phyloP scores from a whole-genome alignment of 2,113 vertebrate species.

The Myotis lucifugus region DNA sequence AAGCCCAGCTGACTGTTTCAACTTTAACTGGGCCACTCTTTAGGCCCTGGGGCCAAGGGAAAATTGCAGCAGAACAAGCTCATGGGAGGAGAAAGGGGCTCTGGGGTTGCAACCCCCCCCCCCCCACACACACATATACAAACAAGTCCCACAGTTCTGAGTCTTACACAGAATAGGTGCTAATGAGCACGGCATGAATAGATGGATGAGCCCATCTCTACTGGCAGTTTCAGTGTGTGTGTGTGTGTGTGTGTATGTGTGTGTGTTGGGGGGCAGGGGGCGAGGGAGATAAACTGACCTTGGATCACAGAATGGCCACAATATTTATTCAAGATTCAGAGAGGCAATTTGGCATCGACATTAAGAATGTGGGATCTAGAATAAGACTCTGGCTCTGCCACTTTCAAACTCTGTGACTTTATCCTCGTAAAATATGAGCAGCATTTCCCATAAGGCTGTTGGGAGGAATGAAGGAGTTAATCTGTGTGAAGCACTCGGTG shows the following conservation, averaged over 20 bases:
- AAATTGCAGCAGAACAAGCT: background rate
- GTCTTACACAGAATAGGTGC: background rate
- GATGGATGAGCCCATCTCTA: background rate
- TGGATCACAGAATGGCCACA: background rate
- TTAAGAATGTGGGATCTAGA: background rate
- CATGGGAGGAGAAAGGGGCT: background rate
- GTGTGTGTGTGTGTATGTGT: background rate
- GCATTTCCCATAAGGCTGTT: background rate
- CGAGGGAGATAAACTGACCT: background rate
- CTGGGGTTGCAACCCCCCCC: too few species aligned
- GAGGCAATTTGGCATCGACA: background rate
- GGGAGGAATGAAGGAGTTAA: background rate
- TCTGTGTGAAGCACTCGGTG: background rate
- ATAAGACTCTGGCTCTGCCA: background rate
- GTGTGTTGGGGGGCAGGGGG: background rate
- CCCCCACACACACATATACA: background rate
- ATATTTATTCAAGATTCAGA: constrained; percentile 20
- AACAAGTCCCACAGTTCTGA: background rate
- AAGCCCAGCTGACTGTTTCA: background rate
- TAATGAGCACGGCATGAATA: background rate
- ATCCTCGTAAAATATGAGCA: background rate
- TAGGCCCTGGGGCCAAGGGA: background rate
- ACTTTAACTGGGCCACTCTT: background rate
- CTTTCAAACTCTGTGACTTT: background rate
- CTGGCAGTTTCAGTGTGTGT: background rate